These are phyloP conservation scores for Halcyon chelicuti DNA, from an alignment of 2,797 vertebrate species.

Conservation along the genomic window DNA sequence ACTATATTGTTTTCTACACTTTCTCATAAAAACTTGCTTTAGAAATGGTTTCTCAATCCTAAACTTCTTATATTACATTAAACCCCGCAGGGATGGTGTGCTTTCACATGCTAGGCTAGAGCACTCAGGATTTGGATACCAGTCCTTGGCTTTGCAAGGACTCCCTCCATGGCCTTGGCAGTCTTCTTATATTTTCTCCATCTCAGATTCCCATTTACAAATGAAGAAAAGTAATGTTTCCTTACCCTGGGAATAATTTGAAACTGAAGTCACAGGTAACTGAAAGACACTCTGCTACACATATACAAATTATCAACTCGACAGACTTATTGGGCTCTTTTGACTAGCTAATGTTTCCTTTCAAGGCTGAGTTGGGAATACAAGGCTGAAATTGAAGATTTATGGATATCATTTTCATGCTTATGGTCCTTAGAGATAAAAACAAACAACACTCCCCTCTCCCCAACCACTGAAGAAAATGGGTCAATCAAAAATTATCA, in stretches of 20 bases:
- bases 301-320: background rate
- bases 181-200: background rate
- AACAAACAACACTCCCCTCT: conserved; percentile 7
- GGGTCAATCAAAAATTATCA: conserved; percentile 63
- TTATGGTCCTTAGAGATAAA: conserved; percentile 11
- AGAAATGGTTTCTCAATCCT: background rate
- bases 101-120: background rate
- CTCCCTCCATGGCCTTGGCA: background rate
- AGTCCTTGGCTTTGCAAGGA: background rate
- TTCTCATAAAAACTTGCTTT: background rate
- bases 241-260: conserved; percentile 1
- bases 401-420: conserved; percentile 13
- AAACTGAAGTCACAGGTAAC: conserved; percentile 23
- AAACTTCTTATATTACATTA: background rate
- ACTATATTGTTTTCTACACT: background rate
- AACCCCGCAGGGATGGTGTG: background rate
- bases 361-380: conserved; percentile 18
- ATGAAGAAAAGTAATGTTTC: background rate
- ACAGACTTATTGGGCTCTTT: background rate
- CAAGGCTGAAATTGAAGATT: conserved; percentile 12
- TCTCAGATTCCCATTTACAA: conserved; percentile 7
- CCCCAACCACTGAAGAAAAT: conserved; percentile 26
- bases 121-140: background rate
- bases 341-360: conserved; percentile 37
- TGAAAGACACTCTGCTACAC: background rate